Base-by-base conservation (phyloP, 2,888 invertebrate genomes). In the Megastigmus dorsalis region DNA sequence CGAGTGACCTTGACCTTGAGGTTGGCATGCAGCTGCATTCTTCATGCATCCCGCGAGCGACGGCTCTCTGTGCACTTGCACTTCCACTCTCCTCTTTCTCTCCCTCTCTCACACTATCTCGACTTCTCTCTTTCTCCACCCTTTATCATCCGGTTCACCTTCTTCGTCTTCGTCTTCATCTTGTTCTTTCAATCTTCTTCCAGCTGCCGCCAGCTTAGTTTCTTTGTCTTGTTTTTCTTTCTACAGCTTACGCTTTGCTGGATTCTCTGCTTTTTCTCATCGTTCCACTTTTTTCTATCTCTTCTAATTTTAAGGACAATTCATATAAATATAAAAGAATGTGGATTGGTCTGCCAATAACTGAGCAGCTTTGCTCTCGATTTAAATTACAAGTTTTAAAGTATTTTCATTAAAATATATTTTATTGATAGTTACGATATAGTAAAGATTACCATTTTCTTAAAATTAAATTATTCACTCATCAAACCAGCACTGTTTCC, bases 1-100 rank as follows among this genome's bases (percentile, higher is more conserved):
- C n/a, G 20, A n/a, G 10, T 41, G 69, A 71, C 75, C 75, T 75
- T 67, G 71, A 75, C 75, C 75, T 75, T 75, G 75, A 70, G 55
- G 18, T 66, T 66, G 55, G 66, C 71, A 52, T 23, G 55, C 50
- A 60, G 65, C 36, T 65, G 60, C 75, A 71, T 75, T 70, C 75
- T 71, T 71, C 50, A 41, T 57, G 67, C 57, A 43, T 50, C 57
- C 45, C 50, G 57, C 57, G 63, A 23, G 38, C 55, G n/a, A n/a
- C n/a, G n/a, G n/a, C n/a, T n/a, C n/a, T n/a, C n/a, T n/a, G n/a
- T n/a, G n/a, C n/a, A n/a, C n/a, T n/a, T n/a, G n/a, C n/a, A n/a
- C n/a, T n/a, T n/a, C n/a, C n/a, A n/a, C n/a, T 50, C 30, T 20
- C 15, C 18, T 1, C 45, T 18, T n/a, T n/a, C 45, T 59, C 60